phyloP scores from a whole-genome alignment of 2,113 vertebrate species.

The Oplegnathus fasciatus region DNA sequence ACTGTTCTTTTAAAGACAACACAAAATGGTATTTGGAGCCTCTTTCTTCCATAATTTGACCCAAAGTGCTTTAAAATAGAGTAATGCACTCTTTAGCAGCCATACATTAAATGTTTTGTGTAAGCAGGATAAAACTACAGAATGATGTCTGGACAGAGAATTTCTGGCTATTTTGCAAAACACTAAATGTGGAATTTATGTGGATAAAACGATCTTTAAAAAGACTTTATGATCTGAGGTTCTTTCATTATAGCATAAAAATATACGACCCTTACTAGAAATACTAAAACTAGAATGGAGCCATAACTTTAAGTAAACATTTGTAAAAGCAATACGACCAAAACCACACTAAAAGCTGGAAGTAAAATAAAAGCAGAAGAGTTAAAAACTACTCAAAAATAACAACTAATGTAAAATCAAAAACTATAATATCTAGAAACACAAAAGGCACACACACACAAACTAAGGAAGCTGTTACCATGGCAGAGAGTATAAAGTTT shows the following conservation, averaged over 20 bases:
- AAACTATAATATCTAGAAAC: conserved; percentile 11
- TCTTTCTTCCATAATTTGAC: neutral
- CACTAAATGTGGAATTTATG: neutral
- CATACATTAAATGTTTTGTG: neutral
- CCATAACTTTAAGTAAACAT: conserved; percentile 23
- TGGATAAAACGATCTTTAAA: conserved; percentile 1
- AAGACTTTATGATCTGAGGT: conserved; percentile 1
- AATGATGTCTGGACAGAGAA: neutral
- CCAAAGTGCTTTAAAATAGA: neutral
- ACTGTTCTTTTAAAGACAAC: neutral
- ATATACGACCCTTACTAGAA: neutral
- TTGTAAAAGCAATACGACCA: conserved; percentile 15
- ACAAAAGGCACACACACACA: neutral
- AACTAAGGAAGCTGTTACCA: conserved; percentile 21
- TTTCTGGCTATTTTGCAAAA: neutral
- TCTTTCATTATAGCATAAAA: conserved; percentile 22
- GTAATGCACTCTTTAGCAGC: neutral
- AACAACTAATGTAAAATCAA: conserved; percentile 1
- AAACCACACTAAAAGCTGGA: conserved; percentile 14
- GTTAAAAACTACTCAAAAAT: neutral
- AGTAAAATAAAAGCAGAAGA: neutral
- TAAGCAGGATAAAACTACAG: neutral
- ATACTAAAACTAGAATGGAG: neutral
- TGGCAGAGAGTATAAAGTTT: conserved; percentile 39
- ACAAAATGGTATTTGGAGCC: neutral